Percentiles rank a stretch among this genome's conserved stretches.
phyloP scores from a whole-genome alignment of 2,113 vertebrate genomes.

The Mesembrinibis cayennensis region DNA sequence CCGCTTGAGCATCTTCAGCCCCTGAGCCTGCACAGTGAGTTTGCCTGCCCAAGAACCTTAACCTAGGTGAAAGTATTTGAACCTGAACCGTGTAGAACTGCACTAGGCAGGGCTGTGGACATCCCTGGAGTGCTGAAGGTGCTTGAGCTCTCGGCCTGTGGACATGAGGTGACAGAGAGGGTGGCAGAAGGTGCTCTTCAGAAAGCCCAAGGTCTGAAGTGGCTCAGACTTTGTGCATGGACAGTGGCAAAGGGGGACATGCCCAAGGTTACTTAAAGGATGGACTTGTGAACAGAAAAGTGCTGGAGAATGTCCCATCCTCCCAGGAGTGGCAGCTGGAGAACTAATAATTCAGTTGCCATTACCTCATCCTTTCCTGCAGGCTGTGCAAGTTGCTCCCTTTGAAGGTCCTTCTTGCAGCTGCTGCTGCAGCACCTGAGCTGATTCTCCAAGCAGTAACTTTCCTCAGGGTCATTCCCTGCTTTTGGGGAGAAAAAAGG shows the following conservation, averaged over 20 bases:
- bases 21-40: neutral
- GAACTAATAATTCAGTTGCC: conserved; percentile 16
- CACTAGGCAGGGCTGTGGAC: neutral
- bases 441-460: conserved; percentile 18
- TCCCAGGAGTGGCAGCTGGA: conserved; percentile 28
- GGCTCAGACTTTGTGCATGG: neutral
- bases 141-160: neutral
- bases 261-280: neutral
- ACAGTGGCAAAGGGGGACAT: neutral
- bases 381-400: neutral
- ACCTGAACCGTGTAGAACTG: neutral
- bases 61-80: neutral
- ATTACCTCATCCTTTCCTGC: conserved; percentile 35
- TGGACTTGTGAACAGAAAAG: neutral
- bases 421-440: conserved; percentile 2
- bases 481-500: neutral
- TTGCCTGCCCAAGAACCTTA: neutral
- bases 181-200: neutral
- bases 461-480: conserved; percentile 32
- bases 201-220: neutral
- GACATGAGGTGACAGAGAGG: neutral
- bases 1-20: neutral
- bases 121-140: neutral
- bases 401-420: conserved; percentile 27
- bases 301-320: neutral